phyloP scores from a whole-genome alignment of 2,888 invertebrate genomes.

The Disparrhopalites patrizii region DNA sequence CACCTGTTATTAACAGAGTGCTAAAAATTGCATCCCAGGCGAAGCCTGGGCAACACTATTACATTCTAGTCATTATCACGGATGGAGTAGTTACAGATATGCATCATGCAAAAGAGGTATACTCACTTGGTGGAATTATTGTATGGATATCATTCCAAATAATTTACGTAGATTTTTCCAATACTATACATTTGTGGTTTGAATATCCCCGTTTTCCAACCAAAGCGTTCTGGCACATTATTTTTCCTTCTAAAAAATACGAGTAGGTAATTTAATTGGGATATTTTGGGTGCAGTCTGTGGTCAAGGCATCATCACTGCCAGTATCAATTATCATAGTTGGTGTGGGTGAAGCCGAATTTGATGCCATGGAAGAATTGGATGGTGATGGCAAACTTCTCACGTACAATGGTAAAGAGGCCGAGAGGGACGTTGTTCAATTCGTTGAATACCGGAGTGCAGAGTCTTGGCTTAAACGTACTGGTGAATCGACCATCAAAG shows the following conservation, averaged over 20 bases:
- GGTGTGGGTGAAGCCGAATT: constrained; percentile 57
- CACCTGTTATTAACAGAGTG: constrained; percentile 56
- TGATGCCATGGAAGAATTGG: constrained; percentile 57
- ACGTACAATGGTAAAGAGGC: constrained; percentile 53
- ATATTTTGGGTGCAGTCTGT: constrained; percentile 53
- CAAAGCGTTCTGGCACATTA: too few species aligned
- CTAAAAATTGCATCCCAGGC: constrained; percentile 51
- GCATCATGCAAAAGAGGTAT: constrained; percentile 54
- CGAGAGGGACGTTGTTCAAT: constrained; percentile 61
- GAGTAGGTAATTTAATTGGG: too few species aligned
- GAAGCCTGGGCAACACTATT: constrained; percentile 54
- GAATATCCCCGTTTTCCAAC: too few species aligned
- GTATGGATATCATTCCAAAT: too few species aligned
- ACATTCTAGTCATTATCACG: constrained; percentile 57
- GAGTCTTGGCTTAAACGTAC: constrained; percentile 47
- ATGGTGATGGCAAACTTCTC: constrained; percentile 53
- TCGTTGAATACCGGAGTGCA: constrained; percentile 55
- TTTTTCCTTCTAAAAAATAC: too few species aligned
- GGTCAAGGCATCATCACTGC: constrained; percentile 56
- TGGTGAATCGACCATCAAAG: constrained; percentile 31
- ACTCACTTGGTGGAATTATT: neutral
- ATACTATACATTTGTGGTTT: too few species aligned
- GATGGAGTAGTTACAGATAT: constrained; percentile 60
- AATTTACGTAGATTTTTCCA: too few species aligned
- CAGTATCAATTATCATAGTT: constrained; percentile 61